Conservation (phyloP, 92 coral and sea anemone genomes). For the Anthopleura xanthogrammica region DNA sequence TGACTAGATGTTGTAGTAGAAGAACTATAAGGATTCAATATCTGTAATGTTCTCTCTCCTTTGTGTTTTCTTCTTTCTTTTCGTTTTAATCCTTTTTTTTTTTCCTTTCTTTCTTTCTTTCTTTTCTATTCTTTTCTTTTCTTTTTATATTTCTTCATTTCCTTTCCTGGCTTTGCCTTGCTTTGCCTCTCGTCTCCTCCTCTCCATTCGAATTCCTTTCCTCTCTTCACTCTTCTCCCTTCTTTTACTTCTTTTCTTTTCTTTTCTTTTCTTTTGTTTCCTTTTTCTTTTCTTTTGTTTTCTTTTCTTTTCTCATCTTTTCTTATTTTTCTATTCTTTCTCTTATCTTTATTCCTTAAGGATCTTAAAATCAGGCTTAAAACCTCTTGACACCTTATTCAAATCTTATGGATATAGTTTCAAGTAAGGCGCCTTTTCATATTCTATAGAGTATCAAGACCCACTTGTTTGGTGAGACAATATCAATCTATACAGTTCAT, state of each 20-base stretch:
- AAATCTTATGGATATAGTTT: not conserved
- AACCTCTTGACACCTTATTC: not conserved
- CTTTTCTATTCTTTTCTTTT: not conserved
- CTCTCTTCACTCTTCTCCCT: not conserved
- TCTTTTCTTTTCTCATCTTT: not conserved
- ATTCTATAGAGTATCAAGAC: too few species aligned
- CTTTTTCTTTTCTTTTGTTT: not conserved
- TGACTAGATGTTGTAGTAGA: too few species aligned
- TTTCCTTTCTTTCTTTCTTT: not conserved
- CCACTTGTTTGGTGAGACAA: too few species aligned
- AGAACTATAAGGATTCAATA: too few species aligned
- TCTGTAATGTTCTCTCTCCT: not conserved
- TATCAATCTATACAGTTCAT: too few species aligned
- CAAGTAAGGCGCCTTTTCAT: too few species aligned
- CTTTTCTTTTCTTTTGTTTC: not conserved
- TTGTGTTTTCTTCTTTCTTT: not conserved
- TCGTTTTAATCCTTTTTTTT: not conserved
- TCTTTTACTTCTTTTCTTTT: not conserved
- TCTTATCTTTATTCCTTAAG: too few species aligned
- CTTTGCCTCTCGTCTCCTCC: not conserved
- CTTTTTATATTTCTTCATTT: not conserved
- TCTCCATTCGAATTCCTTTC: too few species aligned
- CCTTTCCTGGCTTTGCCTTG: not conserved
- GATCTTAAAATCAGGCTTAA: too few species aligned
- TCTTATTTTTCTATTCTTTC: too few species aligned